These are phyloP conservation scores for Scaeva pyrastri DNA, from an alignment of 2,888 invertebrate genomes.

Conservation along the genomic window DNA sequence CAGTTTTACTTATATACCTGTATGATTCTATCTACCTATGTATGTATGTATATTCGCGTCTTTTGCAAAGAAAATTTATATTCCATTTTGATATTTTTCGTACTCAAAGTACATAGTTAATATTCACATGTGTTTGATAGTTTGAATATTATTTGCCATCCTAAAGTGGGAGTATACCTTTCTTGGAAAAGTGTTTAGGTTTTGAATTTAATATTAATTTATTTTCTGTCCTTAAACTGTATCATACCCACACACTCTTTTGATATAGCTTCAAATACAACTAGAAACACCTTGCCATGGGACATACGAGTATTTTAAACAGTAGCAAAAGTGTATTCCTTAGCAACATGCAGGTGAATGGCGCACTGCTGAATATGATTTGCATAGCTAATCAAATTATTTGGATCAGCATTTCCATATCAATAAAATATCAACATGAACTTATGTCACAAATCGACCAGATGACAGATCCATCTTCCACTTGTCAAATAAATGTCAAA, in stretches of 20 bases:
- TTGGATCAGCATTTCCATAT: slow-evolving; percentile 29
- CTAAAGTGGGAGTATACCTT: too few relatives aligned
- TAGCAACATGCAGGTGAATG: slow-evolving; percentile 65
- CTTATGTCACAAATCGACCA: slow-evolving; percentile 65
- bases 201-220: too few relatives aligned
- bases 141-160: too few relatives aligned
- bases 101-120: not conserved
- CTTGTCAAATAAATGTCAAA: slow-evolving; percentile 78
- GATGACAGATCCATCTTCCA: slow-evolving; percentile 77
- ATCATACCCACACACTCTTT: too few relatives aligned
- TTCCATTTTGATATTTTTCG: not conserved
- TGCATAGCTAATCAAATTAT: slow-evolving; percentile 50
- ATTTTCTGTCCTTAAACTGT: too few relatives aligned
- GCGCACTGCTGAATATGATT: slow-evolving; percentile 53
- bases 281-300: not conserved
- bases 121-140: not conserved
- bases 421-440: slow-evolving; percentile 68
- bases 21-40: not conserved
- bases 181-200: too few relatives aligned
- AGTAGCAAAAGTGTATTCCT: not conserved
- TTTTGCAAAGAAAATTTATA: not conserved
- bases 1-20: not conserved
- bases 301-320: not conserved
- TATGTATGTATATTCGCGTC: not conserved
- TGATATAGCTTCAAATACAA: not conserved